Evolutionary conservation across 23 tunicate genomes (phyloP), one percentile per base, ranked within the genome.

Genomic region (Styela plicata): DNA sequence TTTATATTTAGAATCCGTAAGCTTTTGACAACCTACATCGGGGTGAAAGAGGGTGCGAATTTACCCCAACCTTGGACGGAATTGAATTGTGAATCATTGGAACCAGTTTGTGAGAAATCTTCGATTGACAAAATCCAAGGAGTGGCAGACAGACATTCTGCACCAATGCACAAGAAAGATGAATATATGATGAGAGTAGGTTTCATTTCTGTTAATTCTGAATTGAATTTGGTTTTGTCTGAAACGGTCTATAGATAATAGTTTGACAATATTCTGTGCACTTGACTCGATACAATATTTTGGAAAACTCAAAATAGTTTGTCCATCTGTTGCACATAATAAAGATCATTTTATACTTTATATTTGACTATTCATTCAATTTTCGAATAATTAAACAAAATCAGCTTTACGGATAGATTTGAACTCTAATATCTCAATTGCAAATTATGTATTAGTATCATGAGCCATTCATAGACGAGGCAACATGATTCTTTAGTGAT

Each of bases 51-150:
- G 2, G 91, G 89, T 18, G 95, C 89, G 19, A 86, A 69, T 84
- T 86, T 74, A 69, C 84, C 91, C 29, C 33, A 62, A 63, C 98
- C 98, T 2, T 94, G 98, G 98, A 69, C 79, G 2, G 74, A 63
- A 24, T 90, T 94, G 0, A 68, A 94, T 33, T 94, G 98, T 63
- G 91, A 69, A 22, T 61, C 83, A 23, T 30, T 94, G 34, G 98
- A 94, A 62, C 62, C 37, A n/a, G 33, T 80, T 18, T 73, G 37
- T 27, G 70, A 33, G 2, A 84, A 80, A 13, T 74, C 86, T 2
- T 88, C 70, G 5, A 31, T 80, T 73, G 98, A 93, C 64, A 28
- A 63, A 27, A 70, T 88, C 7, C 83, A 78, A 2, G 85, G 84
- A 23, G 37, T 88, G 20, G 85, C 53, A 25, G 62, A 69, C 19